phyloP scores from a whole-genome alignment of 2,888 invertebrate genomes.

The Lordiphosa andalusiaca region DNA sequence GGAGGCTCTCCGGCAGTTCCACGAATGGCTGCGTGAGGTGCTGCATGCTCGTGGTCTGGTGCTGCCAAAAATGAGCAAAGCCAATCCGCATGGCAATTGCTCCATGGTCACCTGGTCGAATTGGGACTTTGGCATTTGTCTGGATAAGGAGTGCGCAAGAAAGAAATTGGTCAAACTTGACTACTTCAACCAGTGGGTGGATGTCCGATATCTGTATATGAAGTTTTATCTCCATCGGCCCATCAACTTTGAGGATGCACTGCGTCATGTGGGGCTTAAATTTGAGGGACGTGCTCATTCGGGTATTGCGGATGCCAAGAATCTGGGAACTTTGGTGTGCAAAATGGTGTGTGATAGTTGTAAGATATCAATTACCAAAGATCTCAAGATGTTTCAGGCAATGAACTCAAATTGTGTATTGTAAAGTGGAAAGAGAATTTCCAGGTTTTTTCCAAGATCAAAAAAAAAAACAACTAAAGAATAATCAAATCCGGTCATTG shows the following conservation, averaged over 20 bases:
- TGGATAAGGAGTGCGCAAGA: constrained; percentile 1
- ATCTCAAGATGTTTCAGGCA: too few relatives aligned
- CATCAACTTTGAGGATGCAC: not conserved
- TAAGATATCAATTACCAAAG: too few relatives aligned
- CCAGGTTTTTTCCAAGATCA: too few relatives aligned
- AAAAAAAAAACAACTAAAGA: too few relatives aligned
- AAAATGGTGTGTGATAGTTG: not conserved
- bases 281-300: constrained; percentile 1
- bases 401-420: too few relatives aligned
- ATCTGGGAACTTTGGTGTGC: not conserved
- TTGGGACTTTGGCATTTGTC: not conserved
- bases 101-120: not conserved
- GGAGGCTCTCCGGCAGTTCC: constrained; percentile 1
- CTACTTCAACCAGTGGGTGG: constrained; percentile 4
- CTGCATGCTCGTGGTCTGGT: not conserved
- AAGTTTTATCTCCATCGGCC: not conserved
- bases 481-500: too few relatives aligned
- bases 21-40: not conserved
- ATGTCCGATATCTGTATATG: not conserved
- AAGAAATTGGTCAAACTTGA: not conserved
- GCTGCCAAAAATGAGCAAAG: not conserved
- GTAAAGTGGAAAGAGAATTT: too few relatives aligned
- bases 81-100: not conserved
- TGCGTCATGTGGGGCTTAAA: not conserved
- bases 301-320: constrained; percentile 2